Conservation (phyloP, 2,113 vertebrate genomes). For the Erythrocercus mccallii region DNA sequence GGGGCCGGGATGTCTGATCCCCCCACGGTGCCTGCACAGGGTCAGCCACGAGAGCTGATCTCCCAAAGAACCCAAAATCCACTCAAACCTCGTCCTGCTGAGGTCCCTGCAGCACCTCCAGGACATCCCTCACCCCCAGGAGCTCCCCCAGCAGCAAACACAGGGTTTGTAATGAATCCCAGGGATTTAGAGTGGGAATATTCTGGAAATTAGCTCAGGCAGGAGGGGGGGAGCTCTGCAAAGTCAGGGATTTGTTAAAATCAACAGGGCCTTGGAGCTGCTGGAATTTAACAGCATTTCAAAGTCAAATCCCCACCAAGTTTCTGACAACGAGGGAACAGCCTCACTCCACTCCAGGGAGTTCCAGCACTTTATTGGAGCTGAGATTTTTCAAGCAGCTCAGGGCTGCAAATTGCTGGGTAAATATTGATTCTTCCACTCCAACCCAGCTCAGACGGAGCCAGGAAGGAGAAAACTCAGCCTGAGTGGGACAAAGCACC, state of each 20-base stretch:
- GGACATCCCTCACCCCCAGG: not conserved
- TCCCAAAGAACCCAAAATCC: not conserved
- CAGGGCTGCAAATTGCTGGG: not conserved
- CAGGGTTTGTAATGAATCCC: not conserved
- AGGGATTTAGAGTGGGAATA: not conserved
- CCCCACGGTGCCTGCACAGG: too few relatives aligned
- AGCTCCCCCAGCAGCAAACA: not conserved
- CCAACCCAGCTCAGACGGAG: accelerated
- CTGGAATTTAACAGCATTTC: not conserved
- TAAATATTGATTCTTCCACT: not conserved
- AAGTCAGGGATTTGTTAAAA: not conserved
- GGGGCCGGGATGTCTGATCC: not conserved
- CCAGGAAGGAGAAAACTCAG: not conserved
- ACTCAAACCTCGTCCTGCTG: not conserved
- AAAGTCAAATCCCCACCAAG: accelerated
- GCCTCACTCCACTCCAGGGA: not conserved
- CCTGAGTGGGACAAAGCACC: not conserved
- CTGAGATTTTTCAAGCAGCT: not conserved
- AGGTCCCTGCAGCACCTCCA: not conserved
- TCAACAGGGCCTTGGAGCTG: accelerated
- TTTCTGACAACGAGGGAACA: not conserved
- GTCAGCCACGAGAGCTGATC: too few relatives aligned
- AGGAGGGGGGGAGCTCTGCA: not conserved
- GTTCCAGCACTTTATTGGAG: not conserved
- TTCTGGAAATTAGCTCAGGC: accelerated